Evolutionary conservation across 2,797 vertebrate genomes (phyloP).

Genomic region (Girardinus metallicus): DNA sequence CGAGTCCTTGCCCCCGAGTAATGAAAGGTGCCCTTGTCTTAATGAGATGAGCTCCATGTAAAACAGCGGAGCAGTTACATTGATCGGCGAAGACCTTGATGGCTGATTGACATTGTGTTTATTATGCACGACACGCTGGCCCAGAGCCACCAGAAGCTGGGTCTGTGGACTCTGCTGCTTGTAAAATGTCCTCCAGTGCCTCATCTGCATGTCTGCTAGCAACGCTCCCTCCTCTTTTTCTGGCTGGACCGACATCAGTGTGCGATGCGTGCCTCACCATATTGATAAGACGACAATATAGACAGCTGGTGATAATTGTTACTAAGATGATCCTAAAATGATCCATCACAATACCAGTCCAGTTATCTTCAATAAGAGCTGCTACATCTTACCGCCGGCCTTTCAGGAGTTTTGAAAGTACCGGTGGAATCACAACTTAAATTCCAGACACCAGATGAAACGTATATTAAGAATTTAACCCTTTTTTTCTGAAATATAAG

Average conservation of each 20-base stretch:
- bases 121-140: slow-evolving; percentile 80
- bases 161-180: slow-evolving; percentile 61
- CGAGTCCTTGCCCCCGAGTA: slow-evolving; percentile 64
- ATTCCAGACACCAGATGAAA: background rate
- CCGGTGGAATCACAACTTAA: background rate
- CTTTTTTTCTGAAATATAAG: background rate
- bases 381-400: too few relatives aligned
- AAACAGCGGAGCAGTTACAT: slow-evolving; percentile 64
- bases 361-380: background rate
- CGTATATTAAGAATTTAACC: background rate
- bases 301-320: background rate
- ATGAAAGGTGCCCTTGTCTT: slow-evolving; percentile 78
- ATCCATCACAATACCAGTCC: background rate
- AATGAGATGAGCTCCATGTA: slow-evolving; percentile 75
- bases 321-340: background rate
- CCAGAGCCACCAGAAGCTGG: slow-evolving; percentile 67
- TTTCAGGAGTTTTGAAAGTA: background rate
- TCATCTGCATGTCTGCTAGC: slow-evolving; percentile 73
- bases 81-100: slow-evolving; percentile 76
- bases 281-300: background rate
- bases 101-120: slow-evolving; percentile 78
- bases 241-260: slow-evolving; percentile 24
- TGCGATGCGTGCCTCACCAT: background rate
- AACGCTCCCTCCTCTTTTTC: slow-evolving; percentile 9
- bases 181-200: slow-evolving; percentile 69